Percentiles rank a stretch among this genome's conserved stretches.
Conservation (phyloP, 2,888 invertebrate genomes). For the Dastarcus helophoroides region DNA sequence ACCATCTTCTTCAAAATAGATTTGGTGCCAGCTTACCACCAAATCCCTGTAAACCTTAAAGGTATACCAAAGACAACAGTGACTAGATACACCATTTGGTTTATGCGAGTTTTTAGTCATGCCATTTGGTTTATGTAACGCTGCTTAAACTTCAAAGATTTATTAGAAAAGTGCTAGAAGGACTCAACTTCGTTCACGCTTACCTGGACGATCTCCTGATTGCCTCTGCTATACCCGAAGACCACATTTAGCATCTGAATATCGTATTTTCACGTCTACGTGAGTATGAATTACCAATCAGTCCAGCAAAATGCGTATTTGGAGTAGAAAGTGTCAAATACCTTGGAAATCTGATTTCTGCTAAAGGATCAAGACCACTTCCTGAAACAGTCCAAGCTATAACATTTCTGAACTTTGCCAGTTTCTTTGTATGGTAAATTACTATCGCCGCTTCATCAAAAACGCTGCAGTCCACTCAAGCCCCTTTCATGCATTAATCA, state of each 20-base stretch:
- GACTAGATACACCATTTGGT: slow-evolving; percentile 28
- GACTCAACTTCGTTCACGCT: slow-evolving; percentile 20
- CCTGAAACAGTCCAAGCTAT: no score
- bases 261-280: slow-evolving; percentile 17
- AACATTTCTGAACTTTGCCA: no score
- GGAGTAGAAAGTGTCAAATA: no score
- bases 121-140: slow-evolving; percentile 27
- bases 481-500: no score
- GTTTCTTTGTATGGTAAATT: no score
- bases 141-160: slow-evolving; percentile 28
- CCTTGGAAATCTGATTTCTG: no score
- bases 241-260: slow-evolving; percentile 19
- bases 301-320: no score
- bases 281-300: no score
- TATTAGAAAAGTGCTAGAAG: slow-evolving; percentile 21
- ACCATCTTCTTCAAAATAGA: slow-evolving; percentile 11
- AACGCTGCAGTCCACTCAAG: no score
- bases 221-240: slow-evolving; percentile 13
- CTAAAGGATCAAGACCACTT: no score
- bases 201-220: slow-evolving; percentile 29
- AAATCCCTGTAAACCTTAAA: slow-evolving; percentile 26
- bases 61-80: slow-evolving; percentile 31
- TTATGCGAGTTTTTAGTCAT: slow-evolving; percentile 26
- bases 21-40: slow-evolving; percentile 23
- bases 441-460: no score